A percentile compares a stretch with the other conserved stretches of the same genome.
phyloP scores from a whole-genome alignment of 2,797 vertebrate species.

The Poeciliopsis gracilis region DNA sequence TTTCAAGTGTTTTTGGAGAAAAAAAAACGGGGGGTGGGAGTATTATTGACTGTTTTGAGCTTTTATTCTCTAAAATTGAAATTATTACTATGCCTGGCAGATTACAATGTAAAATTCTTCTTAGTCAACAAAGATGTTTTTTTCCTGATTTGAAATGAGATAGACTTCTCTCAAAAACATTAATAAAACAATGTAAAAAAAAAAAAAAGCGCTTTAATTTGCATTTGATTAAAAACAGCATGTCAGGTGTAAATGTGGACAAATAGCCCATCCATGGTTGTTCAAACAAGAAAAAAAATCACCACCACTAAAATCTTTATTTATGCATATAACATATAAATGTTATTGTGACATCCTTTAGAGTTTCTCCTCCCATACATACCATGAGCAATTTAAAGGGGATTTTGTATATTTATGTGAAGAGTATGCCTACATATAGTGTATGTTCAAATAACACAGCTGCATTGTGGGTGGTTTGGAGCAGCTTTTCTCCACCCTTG shows the following conservation, averaged over 20 bases:
- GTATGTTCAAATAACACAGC: neutral
- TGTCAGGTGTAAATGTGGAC: neutral
- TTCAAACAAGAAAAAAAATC: neutral
- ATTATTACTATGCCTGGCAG: no score
- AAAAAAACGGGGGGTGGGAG: no score
- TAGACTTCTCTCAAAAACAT: no score
- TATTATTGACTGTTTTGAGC: no score
- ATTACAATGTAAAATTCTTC: no score
- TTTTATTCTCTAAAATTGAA: no score
- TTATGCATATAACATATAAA: neutral
- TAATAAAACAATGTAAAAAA: no score
- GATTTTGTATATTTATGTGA: neutral
- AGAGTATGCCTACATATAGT: neutral
- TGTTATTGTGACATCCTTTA: neutral
- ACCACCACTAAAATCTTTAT: neutral
- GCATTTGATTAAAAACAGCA: no score
- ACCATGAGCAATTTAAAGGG: neutral
- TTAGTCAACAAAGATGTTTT: no score
- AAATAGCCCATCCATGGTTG: neutral
- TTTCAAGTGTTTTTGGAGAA: no score
- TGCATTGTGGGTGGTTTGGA: neutral
- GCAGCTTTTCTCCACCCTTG: neutral
- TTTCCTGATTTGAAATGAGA: no score
- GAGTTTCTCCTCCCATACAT: neutral
- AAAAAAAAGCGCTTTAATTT: no score